Conservation (phyloP, 2,888 invertebrate species). For the Spisula subtruncata region DNA sequence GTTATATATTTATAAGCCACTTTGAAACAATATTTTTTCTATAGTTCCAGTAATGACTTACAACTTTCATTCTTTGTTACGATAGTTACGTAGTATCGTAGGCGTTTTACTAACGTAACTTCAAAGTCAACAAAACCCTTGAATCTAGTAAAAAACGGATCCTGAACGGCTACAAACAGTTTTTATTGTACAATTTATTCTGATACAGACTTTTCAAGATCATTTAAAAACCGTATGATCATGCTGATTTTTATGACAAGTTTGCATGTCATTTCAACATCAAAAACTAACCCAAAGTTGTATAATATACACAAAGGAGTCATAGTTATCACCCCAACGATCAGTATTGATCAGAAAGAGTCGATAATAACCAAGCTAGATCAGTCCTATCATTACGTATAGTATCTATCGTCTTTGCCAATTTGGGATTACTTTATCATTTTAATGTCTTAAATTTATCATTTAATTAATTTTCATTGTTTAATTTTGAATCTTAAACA, state of each 20-base stretch:
- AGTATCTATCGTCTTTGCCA: not conserved
- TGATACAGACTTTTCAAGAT: not conserved
- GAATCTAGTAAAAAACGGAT: not conserved
- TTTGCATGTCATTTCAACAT: constrained; percentile 41
- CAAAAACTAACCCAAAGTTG: constrained; percentile 38
- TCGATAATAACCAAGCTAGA: constrained; percentile 30
- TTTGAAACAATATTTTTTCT: too few species aligned
- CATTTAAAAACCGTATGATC: not conserved
- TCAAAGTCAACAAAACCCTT: constrained; percentile 19
- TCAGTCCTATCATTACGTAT: constrained; percentile 10
- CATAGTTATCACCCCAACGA: not conserved
- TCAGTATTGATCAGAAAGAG: constrained; percentile 26
- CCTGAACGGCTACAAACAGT: not conserved
- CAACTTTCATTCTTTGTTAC: too few species aligned
- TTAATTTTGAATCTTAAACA: not conserved
- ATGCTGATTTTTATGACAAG: constrained; percentile 32
- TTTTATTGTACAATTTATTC: too few species aligned
- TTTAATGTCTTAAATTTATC: constrained; percentile 24
- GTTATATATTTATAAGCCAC: too few species aligned
- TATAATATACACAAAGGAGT: constrained; percentile 28
- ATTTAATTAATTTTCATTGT: constrained; percentile 39
- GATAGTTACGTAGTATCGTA: not conserved
- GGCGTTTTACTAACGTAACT: constrained; percentile 5
- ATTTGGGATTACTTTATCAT: constrained; percentile 11
- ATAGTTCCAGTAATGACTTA: too few species aligned